Evolutionary conservation across 1,140 invertebrate species (phyloP).

Genomic region (Phortica variegata): DNA sequence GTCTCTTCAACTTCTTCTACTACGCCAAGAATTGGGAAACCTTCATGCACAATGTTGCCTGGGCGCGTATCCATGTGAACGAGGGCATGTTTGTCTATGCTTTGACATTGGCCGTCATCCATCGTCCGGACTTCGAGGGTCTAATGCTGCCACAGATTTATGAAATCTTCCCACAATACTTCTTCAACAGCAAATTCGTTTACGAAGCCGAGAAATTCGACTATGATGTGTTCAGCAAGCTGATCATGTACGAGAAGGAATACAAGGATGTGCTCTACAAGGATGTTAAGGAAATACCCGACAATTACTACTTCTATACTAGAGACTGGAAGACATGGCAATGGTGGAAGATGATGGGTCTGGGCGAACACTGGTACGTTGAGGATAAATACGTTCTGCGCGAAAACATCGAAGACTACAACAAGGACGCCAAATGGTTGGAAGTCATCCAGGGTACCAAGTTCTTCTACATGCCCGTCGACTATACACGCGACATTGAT

Average conservation of each 20-base stretch:
- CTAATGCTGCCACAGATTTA: slow-evolving; percentile 64
- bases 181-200: slow-evolving; percentile 63
- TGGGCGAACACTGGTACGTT: slow-evolving; percentile 38
- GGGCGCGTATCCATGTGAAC: slow-evolving; percentile 63
- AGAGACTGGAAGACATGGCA: slow-evolving; percentile 58
- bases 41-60: slow-evolving; percentile 65
- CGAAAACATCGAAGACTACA: slow-evolving; percentile 27
- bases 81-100: slow-evolving; percentile 64
- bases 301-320: slow-evolving; percentile 38
- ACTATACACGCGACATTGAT: slow-evolving; percentile 65
- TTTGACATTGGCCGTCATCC: slow-evolving; percentile 62
- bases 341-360: slow-evolving; percentile 53
- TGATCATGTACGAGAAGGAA: slow-evolving; percentile 44
- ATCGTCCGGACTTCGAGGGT: slow-evolving; percentile 61
- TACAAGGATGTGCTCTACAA: slow-evolving; percentile 40
- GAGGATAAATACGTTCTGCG: slow-evolving; percentile 40
- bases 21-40: slow-evolving; percentile 68
- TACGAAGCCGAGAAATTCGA: slow-evolving; percentile 61
- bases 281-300: slow-evolving; percentile 28
- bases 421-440: slow-evolving; percentile 25
- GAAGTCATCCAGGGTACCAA: slow-evolving; percentile 26
- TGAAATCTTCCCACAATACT: slow-evolving; percentile 66
- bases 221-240: slow-evolving; percentile 43
- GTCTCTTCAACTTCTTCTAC: slow-evolving; percentile 69
- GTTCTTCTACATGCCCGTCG: slow-evolving; percentile 45